Evolutionary conservation across 2,113 vertebrate genomes (phyloP), one percentile per base, ranked within the genome.

Genomic region (Cryptotis parvus): DNA sequence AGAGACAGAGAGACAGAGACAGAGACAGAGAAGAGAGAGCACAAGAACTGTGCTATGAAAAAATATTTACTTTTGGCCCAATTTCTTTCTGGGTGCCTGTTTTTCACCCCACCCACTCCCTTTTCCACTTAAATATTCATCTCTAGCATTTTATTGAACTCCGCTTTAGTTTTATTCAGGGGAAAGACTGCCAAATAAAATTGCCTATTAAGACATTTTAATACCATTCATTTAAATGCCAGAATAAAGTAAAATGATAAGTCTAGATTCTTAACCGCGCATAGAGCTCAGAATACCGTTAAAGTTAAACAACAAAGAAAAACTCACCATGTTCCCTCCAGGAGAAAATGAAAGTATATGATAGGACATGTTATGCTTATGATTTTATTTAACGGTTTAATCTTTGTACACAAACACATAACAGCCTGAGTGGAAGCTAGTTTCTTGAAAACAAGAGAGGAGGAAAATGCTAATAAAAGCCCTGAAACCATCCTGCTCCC

Each of bases 351-450:
- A 90, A 92, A 69, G 2, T 14, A 18, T 41, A 8, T 78, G 72
- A 49, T 4, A 66, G 24, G 66, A 80, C 74, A 89, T 72, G 35
- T 84, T 87, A 68, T 45, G 20, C 55, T 86, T 41, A 61, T 63
- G 79, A 15, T 94, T 92, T 94, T 92, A 93, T 80, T 94, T 70
- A 94, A 88, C 83, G 84, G 29, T 88, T 86, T 86, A 75, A 92
- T 91, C 63, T 76, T 91, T 65, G 69, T 31, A 81, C n/a, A 81
- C 20, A 77, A 87, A 61, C 20, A n/a, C 61, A 90, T 91, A 88
- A 78, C 35, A 76, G 83, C 68, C 68, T 31, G 55, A 93, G 33
- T 26, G 81, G 81, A 85, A 88, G 74, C 33, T 22, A n/a, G 52
- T 80, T 95, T 88, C 68, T 45, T 81, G 75, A 87, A 93, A 86